Percentiles rank a stretch among this genome's conserved stretches.
Evolutionary conservation across 2,797 vertebrate genomes (phyloP).

Genomic region (Phaenicophaeus curvirostris): DNA sequence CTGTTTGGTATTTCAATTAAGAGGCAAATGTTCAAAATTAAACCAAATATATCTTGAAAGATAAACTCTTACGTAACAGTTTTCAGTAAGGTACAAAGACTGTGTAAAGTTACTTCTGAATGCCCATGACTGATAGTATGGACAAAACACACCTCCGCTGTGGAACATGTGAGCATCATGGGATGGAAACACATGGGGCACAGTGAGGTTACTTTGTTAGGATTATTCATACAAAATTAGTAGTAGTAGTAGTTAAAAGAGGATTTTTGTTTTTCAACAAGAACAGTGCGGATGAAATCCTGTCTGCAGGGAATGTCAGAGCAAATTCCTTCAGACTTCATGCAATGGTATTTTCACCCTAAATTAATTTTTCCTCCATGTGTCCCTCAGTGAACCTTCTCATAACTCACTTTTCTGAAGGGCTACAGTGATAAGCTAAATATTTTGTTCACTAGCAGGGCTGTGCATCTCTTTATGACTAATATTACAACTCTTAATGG

Average conservation of each 20-base stretch:
- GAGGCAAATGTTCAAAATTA: background rate
- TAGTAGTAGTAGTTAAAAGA: background rate
- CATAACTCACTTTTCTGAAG: background rate
- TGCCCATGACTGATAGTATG: background rate
- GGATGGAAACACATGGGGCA: background rate
- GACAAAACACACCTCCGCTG: background rate
- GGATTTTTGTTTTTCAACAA: background rate
- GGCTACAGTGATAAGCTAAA: background rate
- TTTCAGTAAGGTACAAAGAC: background rate
- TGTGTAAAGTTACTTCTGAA: background rate
- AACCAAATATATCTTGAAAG: background rate
- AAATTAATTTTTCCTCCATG: background rate
- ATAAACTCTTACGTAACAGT: background rate
- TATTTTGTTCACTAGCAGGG: background rate
- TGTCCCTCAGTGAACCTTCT: background rate
- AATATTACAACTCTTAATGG: background rate
- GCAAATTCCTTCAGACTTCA: background rate
- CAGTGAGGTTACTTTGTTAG: background rate
- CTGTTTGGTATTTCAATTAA: background rate
- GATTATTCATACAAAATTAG: background rate
- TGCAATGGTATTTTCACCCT: background rate
- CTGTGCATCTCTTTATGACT: background rate
- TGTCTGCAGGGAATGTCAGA: background rate
- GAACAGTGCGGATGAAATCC: background rate
- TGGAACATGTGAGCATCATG: accelerated